These are phyloP conservation scores for Eueremaeus valkanovi DNA, from an alignment of 2,888 invertebrate genomes.

Conservation along the genomic window DNA sequence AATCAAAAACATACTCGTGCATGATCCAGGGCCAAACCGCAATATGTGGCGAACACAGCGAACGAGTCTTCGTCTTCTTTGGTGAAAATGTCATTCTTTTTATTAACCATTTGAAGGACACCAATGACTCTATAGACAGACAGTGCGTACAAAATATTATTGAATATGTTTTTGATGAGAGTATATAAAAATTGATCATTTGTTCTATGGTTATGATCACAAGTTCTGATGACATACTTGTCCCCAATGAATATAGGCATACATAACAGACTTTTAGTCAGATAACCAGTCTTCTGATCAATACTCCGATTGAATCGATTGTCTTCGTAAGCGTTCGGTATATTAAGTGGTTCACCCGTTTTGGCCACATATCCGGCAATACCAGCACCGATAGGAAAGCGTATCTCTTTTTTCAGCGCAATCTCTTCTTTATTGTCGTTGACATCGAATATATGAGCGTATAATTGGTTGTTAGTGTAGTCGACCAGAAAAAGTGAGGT, in stretches of 20 bases:
- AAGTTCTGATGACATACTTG: constrained; percentile 52
- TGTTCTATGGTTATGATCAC: too few relatives aligned
- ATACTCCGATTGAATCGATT: constrained; percentile 64
- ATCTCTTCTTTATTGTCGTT: constrained; percentile 47
- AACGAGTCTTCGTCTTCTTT: constrained; percentile 73
- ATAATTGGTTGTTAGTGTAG: constrained; percentile 66
- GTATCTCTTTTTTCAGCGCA: constrained; percentile 38
- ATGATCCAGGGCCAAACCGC: constrained; percentile 77
- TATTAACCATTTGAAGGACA: constrained; percentile 80
- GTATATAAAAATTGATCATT: too few relatives aligned
- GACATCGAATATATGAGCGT: constrained; percentile 73
- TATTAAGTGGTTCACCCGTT: constrained; percentile 74
- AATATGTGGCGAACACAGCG: constrained; percentile 77
- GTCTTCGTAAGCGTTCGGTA: constrained; percentile 75
- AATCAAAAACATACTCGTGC: constrained; percentile 63
- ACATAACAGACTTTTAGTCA: constrained; percentile 70
- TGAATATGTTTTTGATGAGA: too few relatives aligned
- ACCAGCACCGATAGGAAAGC: constrained; percentile 68
- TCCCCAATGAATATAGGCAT: constrained; percentile 83
- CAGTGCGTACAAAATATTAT: background rate
- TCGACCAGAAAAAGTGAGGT: constrained; percentile 79
- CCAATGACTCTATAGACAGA: constrained; percentile 63
- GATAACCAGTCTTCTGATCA: constrained; percentile 58
- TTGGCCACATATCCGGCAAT: constrained; percentile 77
- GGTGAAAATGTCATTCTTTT: constrained; percentile 57